phyloP scores from a whole-genome alignment of 2,113 vertebrate genomes.

The Cyanoliseus patagonus region DNA sequence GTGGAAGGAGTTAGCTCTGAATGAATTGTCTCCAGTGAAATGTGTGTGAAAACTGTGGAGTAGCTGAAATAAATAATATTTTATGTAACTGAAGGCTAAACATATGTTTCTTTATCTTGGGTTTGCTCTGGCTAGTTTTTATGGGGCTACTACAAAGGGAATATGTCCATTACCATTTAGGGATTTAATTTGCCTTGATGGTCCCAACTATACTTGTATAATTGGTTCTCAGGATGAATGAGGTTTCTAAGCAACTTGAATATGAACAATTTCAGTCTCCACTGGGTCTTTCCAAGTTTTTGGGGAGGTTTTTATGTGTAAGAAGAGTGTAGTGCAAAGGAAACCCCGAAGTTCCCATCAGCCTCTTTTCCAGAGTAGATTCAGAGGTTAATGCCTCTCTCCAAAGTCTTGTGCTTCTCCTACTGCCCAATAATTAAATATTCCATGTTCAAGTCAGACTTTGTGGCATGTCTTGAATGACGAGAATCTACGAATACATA shows the following conservation, averaged over 20 bases:
- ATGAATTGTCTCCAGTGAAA: neutral
- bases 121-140: conserved; percentile 10
- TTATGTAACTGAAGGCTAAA: neutral
- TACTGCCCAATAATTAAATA: neutral
- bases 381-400: neutral
- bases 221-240: conserved; percentile 58
- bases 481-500: neutral
- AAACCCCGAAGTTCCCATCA: neutral
- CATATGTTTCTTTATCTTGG: neutral
- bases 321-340: neutral
- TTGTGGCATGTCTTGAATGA: neutral
- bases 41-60: neutral
- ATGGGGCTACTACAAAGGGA: neutral
- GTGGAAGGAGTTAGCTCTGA: neutral
- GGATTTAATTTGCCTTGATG: conserved; percentile 61
- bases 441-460: neutral
- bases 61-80: neutral
- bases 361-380: neutral
- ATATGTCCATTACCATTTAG: conserved; percentile 41
- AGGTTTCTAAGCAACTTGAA: conserved; percentile 40
- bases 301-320: neutral
- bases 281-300: neutral
- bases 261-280: conserved; percentile 9
- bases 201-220: conserved; percentile 38
- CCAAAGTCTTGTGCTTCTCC: neutral